A percentile compares a stretch with the other conserved stretches of the same genome.
phyloP scores from a whole-genome alignment of 2,888 invertebrate genomes.

The Drosophila sordidapex region DNA sequence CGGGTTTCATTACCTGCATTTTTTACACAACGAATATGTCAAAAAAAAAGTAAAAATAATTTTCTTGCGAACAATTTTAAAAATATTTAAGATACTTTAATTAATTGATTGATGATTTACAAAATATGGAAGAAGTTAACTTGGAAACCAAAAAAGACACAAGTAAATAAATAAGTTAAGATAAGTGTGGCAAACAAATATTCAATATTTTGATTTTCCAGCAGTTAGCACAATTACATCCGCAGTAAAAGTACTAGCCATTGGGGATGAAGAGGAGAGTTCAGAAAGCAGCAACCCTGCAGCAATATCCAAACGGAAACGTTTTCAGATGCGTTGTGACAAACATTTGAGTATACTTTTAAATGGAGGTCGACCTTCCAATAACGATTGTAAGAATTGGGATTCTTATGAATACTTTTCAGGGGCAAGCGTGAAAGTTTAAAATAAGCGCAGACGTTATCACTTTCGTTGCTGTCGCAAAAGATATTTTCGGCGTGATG shows the following conservation, averaged over 20 bases:
- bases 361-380: constrained; percentile 1
- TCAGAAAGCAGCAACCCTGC: background rate
- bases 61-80: background rate
- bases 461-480: constrained; percentile 1
- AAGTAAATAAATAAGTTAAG: background rate
- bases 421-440: background rate
- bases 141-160: background rate
- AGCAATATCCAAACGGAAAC: background rate
- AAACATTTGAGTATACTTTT: constrained; percentile 22
- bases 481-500: background rate
- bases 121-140: background rate
- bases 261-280: background rate
- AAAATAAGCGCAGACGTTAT: constrained; percentile 25
- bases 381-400: constrained; percentile 17
- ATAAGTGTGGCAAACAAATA: background rate
- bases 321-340: background rate
- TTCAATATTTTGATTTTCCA: background rate
- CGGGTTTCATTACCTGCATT: background rate
- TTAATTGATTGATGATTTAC: too few relatives aligned
- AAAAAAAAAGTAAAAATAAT: background rate
- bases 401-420: background rate
- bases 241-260: background rate
- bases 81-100: background rate
- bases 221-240: background rate
- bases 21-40: background rate